Evolutionary conservation across 2,888 invertebrate genomes (phyloP).

Genomic region (Drosophila longiperda): DNA sequence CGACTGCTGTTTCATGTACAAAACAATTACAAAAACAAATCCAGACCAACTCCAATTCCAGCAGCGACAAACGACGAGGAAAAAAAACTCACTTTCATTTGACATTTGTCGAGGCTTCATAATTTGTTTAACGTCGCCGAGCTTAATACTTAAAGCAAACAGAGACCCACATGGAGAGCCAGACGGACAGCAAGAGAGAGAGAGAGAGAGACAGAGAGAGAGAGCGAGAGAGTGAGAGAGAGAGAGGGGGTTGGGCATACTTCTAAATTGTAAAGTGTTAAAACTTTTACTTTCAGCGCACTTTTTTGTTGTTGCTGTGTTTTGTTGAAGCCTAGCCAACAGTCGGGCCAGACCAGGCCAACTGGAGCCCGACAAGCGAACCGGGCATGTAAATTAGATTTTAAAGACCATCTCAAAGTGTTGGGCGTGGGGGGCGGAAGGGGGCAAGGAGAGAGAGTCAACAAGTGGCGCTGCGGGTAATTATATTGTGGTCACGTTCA

Average conservation of each 20-base stretch:
- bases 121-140: constrained; percentile 55
- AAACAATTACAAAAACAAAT: constrained; percentile 58
- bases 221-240: constrained; percentile 8
- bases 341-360: constrained; percentile 1
- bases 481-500: constrained; percentile 83
- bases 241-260: constrained; percentile 32
- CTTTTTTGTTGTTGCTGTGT: constrained; percentile 24
- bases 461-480: constrained; percentile 77
- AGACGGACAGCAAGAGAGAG: constrained; percentile 5
- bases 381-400: constrained; percentile 73
- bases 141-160: constrained; percentile 76
- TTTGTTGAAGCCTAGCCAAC: constrained; percentile 25
- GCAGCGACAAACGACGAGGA: constrained; percentile 10
- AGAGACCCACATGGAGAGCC: constrained; percentile 48
- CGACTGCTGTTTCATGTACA: constrained; percentile 25
- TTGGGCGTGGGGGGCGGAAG: background rate
- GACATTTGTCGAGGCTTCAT: constrained; percentile 66
- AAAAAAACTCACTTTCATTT: constrained; percentile 62
- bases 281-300: constrained; percentile 75
- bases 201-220: too few relatives aligned
- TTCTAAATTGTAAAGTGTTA: constrained; percentile 80
- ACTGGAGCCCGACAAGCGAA: constrained; percentile 15
- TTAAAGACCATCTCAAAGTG: constrained; percentile 58
- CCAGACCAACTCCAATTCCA: constrained; percentile 24
- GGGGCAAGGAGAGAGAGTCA: constrained; percentile 48